Base-by-base conservation (phyloP, 2,113 vertebrate species). In the Orientallactaga bullata region DNA sequence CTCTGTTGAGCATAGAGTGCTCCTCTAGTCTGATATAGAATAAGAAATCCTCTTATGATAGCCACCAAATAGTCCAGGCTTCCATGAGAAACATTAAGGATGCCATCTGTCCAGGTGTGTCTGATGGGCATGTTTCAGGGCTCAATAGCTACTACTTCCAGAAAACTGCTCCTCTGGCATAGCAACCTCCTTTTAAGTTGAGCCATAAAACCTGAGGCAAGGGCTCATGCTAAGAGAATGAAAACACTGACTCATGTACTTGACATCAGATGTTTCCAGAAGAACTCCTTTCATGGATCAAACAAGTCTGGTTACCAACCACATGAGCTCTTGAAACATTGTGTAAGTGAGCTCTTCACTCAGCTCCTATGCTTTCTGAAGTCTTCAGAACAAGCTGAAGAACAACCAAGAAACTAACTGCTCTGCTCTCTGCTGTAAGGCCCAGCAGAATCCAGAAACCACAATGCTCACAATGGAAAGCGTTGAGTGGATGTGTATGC, bases 271-370 rank as follows among this genome's bases (percentile, higher is more conserved):
- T 6, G 12, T 39, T 91, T 92, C 37, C 39, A 65, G 20, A 69
- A 93, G 20, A 69, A 94, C 42, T 69, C 60, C 63, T 92, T 89
- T 85, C n/a, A 58, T 23, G 68, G 74, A 65, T 71, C 58, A 71
- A 89, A 71, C 47, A 58, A 77, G n/a, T 60, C 24, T 83, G 23
- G 26, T 71, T 85, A 60, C 8, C 58, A 23, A 61, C 68, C n/a
- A 79, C 5, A 1, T 20, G 28, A 66, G 23, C 85, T 81, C 85
- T 42, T 82, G 20, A 89, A 65, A 79, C 39, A 77, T 24, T 84
- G 10, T 7, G 2, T 32, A n/a, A 68, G 65, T 23, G 28, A n/a
- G 87, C 11, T 88, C 71, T 83, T 85, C 35, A 74, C 66, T 51
- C 58, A 5, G n/a, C 47, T 63, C 30, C 73, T 30, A 10, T 11